Evolutionary conservation across 2,888 invertebrate genomes (phyloP).

Genomic region (Ophraella communa): DNA sequence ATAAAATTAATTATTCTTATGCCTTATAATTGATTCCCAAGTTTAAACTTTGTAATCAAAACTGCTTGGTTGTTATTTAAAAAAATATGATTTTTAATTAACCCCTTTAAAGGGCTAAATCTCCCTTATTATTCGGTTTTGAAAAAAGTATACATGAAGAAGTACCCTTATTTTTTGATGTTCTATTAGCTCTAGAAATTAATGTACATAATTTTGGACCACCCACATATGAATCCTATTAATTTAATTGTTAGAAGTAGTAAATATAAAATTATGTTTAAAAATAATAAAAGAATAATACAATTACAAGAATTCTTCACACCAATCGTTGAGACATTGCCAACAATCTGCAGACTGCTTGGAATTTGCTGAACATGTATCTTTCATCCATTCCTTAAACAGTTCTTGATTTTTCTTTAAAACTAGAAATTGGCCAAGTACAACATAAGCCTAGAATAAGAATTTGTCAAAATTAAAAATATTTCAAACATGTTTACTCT

Average conservation of each 20-base stretch:
- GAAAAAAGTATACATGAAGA: too few relatives aligned
- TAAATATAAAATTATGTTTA: not conserved
- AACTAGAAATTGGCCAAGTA: conserved; percentile 94
- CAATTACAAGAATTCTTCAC: conserved; percentile 92
- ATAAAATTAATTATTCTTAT: too few relatives aligned
- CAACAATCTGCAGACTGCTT: conserved; percentile 95
- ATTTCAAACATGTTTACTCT: too few relatives aligned
- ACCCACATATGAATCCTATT: conserved; percentile 3
- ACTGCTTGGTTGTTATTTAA: too few relatives aligned
- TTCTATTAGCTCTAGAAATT: too few relatives aligned
- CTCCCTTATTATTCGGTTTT: too few relatives aligned
- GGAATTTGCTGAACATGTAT: conserved; percentile 86
- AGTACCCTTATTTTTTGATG: too few relatives aligned
- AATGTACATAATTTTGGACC: too few relatives aligned
- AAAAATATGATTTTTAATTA: too few relatives aligned
- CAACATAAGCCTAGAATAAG: conserved; percentile 87
- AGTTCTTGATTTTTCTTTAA: conserved; percentile 94
- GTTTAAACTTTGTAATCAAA: too few relatives aligned
- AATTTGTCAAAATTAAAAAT: not conserved
- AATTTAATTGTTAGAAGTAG: not conserved
- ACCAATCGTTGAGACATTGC: conserved; percentile 96
- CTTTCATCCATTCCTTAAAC: conserved; percentile 98
- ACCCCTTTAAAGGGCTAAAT: too few relatives aligned
- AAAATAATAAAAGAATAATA: not conserved
- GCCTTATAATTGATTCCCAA: too few relatives aligned